Evolutionary conservation across 2,113 vertebrate species (phyloP), one percentile per base, ranked within the genome.

Genomic region (Sceloporus undulatus): DNA sequence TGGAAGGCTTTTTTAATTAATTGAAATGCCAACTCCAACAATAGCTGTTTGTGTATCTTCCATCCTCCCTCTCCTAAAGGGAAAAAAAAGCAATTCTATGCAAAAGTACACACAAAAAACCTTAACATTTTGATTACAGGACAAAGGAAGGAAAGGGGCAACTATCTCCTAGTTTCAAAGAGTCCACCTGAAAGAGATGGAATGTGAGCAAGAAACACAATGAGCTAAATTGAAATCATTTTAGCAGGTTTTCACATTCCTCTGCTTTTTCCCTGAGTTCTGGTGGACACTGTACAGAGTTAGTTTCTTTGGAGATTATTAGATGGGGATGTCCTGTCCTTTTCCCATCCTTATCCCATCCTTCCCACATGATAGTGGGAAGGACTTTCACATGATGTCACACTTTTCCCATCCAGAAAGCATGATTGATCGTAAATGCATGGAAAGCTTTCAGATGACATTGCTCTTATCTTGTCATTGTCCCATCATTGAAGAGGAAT

Each of bases 1-100:
- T 18, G n/a, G 18, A 88, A 75, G 73, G 10, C 80, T 76, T 93
- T 88, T 25, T 68, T 87, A 95, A 93, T 87, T 85, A 90, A 87
- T 87, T 90, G 29, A 94, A 88, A 87, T 79, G 65, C 85, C 89
- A 29, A 68, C 13, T 13, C 1, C 2, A 87, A 92, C 75, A 84
- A 85, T 59, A 89, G 79, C 9, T 85, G 13, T 29, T 89, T 77
- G 27, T 9, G 16, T 42, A 2, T 59, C 79, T 82, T 75, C 38
- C 38, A n/a, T 65, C n/a, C 70, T 81, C n/a, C 23, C 52, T 14
- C 25, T 16, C 87, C 91, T 78, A 89, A 34, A 7, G 48, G 48
- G 48, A 5, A 40, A 82, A 86, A 13, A 62, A 93, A 13, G 3
- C 25, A 85, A 29, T 91, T 90, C 79, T 7, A 19, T 83, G 90